Percentiles rank a stretch among this genome's conserved stretches.
These are phyloP conservation scores for Dicerorhinus sumatrensis DNA, from an alignment of 2,113 vertebrate genomes.

Conservation along the genomic window DNA sequence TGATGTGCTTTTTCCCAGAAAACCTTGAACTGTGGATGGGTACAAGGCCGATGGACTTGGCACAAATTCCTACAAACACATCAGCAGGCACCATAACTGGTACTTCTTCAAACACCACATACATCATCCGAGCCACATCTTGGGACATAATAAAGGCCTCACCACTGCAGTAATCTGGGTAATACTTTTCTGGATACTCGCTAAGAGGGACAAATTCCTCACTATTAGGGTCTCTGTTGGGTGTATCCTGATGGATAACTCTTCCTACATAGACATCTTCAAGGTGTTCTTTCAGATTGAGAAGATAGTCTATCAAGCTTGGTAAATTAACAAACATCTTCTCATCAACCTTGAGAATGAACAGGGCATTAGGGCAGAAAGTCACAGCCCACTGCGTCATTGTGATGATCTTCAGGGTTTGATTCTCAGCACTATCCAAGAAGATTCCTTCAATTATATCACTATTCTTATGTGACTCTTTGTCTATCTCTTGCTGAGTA, in stretches of 20 bases:
- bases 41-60: constrained; percentile 88
- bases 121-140: constrained; percentile 93
- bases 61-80: constrained; percentile 92
- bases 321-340: constrained; percentile 90
- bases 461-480: constrained; percentile 86
- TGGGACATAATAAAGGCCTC: constrained; percentile 92
- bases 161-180: constrained; percentile 93
- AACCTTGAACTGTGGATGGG: constrained; percentile 94
- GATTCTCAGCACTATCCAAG: constrained; percentile 83
- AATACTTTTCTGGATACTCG: constrained; percentile 88
- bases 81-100: constrained; percentile 84
- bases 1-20: constrained; percentile 91
- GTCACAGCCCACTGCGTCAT: constrained; percentile 91
- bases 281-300: constrained; percentile 88
- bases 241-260: constrained; percentile 89
- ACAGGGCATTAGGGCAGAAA: constrained; percentile 92
- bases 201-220: constrained; percentile 86
- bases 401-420: constrained; percentile 87
- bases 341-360: constrained; percentile 91
- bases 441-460: constrained; percentile 92
- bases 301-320: constrained; percentile 89
- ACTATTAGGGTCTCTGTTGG: constrained; percentile 88
- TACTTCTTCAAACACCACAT: constrained; percentile 86
- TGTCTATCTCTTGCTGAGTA: constrained; percentile 84
- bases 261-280: constrained; percentile 92